Percentiles rank a stretch among this genome's conserved stretches.
phyloP scores from a whole-genome alignment of 2,797 vertebrate genomes.

The Sebastiscus tertius region DNA sequence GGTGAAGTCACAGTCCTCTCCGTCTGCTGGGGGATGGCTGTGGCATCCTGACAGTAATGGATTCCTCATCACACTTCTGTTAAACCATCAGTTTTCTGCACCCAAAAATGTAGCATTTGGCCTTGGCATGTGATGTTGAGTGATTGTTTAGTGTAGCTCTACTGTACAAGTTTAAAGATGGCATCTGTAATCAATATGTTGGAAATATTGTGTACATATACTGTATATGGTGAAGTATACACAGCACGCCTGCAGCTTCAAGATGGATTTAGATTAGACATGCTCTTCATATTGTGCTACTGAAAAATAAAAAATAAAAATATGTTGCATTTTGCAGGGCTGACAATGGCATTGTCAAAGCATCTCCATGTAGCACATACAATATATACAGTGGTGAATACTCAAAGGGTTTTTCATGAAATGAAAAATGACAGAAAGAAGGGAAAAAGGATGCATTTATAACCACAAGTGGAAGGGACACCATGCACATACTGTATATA shows the following conservation, averaged over 20 bases:
- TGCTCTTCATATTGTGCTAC: neutral
- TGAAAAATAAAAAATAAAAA: neutral
- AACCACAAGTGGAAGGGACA: neutral
- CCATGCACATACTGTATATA: neutral
- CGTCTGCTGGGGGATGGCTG: neutral
- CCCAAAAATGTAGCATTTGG: neutral
- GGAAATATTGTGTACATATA: neutral
- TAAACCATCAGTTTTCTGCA: neutral
- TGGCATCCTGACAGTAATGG: constrained; percentile 8
- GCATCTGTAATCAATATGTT: neutral
- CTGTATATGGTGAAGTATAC: no score
- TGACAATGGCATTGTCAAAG: no score
- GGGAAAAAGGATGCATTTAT: neutral
- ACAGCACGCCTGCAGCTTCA: neutral
- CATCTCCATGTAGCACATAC: no score
- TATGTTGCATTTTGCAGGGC: no score
- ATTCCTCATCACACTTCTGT: constrained; percentile 15
- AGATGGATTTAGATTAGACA: neutral
- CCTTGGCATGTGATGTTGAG: neutral
- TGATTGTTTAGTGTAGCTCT: neutral
- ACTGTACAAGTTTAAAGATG: neutral
- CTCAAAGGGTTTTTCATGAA: neutral
- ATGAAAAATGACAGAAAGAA: neutral
- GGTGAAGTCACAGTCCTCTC: neutral
- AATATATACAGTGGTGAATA: neutral